Evolutionary conservation across 1,140 invertebrate species (phyloP).

Genomic region (Drosophila grimshawi): DNA sequence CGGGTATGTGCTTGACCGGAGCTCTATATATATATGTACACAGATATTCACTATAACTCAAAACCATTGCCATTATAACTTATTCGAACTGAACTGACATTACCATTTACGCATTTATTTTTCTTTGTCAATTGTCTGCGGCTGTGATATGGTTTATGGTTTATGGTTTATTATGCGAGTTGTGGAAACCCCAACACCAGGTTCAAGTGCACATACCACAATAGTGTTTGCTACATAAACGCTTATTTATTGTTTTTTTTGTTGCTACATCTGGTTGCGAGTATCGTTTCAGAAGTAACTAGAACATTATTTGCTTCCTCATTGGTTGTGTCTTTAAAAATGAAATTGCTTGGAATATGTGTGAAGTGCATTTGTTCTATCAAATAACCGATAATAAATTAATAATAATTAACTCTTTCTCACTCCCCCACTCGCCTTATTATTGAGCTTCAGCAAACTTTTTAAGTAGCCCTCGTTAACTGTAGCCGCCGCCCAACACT

Average conservation of each 20-base stretch:
- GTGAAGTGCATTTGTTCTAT: no score
- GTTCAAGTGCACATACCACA: conserved; percentile 70
- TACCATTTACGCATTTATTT: conserved; percentile 80
- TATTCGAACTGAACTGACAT: conserved; percentile 51
- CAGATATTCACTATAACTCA: conserved; percentile 58
- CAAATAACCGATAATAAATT: no score
- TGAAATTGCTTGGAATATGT: no score
- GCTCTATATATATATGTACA: conserved; percentile 27
- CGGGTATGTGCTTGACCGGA: conserved; percentile 22
- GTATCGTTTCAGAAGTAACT: conserved; percentile 25
- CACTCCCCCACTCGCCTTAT: not conserved
- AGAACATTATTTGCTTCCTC: conserved; percentile 6
- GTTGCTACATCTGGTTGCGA: conserved; percentile 14
- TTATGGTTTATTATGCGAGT: conserved; percentile 38
- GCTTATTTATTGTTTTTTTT: conserved; percentile 35
- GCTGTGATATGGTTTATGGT: conserved; percentile 10
- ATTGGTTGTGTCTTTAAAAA: no score
- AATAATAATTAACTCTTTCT: no score
- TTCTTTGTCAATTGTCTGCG: conserved; percentile 72
- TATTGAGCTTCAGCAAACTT: conserved; percentile 15
- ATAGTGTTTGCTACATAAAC: not conserved
- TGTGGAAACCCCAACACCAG: conserved; percentile 62
- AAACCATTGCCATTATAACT: conserved; percentile 56
- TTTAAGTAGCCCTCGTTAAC: conserved; percentile 31
- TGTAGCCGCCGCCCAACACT: conserved; percentile 32